These are phyloP conservation scores for Saccostrea glomerata DNA, from an alignment of 1,140 invertebrate species.

Conservation along the genomic window DNA sequence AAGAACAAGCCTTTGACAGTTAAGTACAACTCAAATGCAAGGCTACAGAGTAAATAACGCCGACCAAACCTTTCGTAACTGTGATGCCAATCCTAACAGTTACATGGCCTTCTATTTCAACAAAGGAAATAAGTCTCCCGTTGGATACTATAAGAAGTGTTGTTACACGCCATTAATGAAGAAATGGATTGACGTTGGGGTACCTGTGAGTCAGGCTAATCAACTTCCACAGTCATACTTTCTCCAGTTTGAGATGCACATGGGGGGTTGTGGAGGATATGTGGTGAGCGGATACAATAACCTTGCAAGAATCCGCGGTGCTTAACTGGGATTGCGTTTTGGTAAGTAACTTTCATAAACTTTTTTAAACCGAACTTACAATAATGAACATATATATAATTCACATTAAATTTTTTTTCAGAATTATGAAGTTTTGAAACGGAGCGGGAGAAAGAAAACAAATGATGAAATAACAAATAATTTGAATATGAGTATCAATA, in stretches of 20 bases:
- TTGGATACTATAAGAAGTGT: slow-evolving; percentile 36
- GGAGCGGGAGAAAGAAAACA: no score
- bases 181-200: not conserved
- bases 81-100: slow-evolving; percentile 38
- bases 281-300: slow-evolving; percentile 28
- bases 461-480: no score
- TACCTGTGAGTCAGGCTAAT: not conserved
- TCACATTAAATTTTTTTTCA: not conserved
- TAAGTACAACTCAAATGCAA: not conserved
- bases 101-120: slow-evolving; percentile 39
- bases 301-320: not conserved
- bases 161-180: slow-evolving; percentile 16
- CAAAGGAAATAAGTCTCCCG: not conserved
- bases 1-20: no score
- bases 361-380: not conserved
- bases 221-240: slow-evolving; percentile 40
- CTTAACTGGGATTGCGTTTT: not conserved
- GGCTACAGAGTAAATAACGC: slow-evolving; percentile 20
- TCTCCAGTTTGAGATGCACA: slow-evolving; percentile 47
- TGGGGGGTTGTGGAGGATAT: slow-evolving; percentile 54
- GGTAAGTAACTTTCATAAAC: not conserved
- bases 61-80: slow-evolving; percentile 34
- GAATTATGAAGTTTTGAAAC: not conserved
- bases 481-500: no score
- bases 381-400: not conserved